These are phyloP conservation scores for Phylloscopus trochiloides DNA, from an alignment of 2,113 vertebrate genomes.

Conservation along the genomic window DNA sequence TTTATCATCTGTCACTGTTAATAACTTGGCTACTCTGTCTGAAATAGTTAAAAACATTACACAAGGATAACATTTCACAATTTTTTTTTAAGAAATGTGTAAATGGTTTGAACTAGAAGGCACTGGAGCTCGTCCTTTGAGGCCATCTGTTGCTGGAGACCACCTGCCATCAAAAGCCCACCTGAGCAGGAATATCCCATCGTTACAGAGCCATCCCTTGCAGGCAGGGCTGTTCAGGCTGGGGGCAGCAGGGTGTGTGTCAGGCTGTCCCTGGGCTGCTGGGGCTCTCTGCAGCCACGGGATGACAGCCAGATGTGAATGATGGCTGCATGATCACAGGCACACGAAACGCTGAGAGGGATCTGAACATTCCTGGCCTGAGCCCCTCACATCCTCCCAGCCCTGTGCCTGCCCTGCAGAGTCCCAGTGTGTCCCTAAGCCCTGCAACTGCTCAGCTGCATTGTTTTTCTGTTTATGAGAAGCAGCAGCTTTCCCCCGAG, in stretches of 20 bases:
- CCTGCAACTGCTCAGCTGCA: neutral
- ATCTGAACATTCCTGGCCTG: neutral
- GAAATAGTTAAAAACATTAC: constrained; percentile 53
- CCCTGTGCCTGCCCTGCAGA: neutral
- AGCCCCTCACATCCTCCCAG: neutral
- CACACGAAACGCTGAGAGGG: neutral
- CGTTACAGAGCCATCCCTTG: neutral
- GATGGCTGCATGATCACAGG: neutral
- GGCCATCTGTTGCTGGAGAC: constrained; percentile 39
- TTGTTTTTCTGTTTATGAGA: neutral
- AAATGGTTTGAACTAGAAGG: neutral
- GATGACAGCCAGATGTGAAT: constrained; percentile 24
- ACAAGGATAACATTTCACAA: constrained; percentile 7
- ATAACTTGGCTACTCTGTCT: constrained; percentile 58
- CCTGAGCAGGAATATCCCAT: constrained; percentile 13
- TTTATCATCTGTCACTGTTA: constrained; percentile 66
- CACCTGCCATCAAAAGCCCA: constrained; percentile 47
- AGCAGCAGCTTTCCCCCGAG: neutral
- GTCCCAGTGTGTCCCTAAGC: neutral
- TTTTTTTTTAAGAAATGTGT: neutral
- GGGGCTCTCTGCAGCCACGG: neutral
- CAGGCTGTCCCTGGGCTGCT: neutral
- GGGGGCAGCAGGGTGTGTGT: neutral
- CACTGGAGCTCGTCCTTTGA: neutral
- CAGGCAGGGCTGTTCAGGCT: neutral